Evolutionary conservation across 2,888 invertebrate genomes (phyloP), one percentile per base, ranked within the genome.

Genomic region (Morpho achilles): DNA sequence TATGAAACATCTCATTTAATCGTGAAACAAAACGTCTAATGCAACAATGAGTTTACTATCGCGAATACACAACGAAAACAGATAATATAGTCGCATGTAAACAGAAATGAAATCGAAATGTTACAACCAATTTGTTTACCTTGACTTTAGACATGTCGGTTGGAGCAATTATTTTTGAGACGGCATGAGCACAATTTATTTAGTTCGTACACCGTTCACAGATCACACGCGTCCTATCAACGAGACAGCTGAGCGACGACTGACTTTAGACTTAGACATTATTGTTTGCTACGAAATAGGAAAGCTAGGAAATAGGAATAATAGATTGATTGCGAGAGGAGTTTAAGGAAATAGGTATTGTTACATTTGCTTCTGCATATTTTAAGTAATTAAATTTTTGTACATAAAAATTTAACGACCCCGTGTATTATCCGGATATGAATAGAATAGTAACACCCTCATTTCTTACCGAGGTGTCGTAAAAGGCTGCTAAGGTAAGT

Each of bases 71-170:
- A 32, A 32, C 32, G 32, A 32, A 32, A 32, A 32, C 32, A 32
- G 32, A 32, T 32, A 32, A 32, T 16, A 16, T 32, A 32, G 32
- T 32, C 32, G 58, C 54, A 53, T 39, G 59, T 40, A 59, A 61
- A 60, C 46, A 60, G 7, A 60, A 64, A 63, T 50, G 62, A 48
- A 65, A 58, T 51, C 60, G 60, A 65, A 63, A 65, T 56, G 43
- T 40, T 42, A 66, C 61, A 73, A 70, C 65, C 70, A 77, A 77
- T 73, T 69, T 65, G 67, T 65, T 80, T 83, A 84, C 84, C 84
- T 84, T 84, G 80, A 83, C 73, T 82, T 83, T 84, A 69, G 84
- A 82, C 84, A 84, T 84, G 77, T 69, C 74, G 80, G 66, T 67
- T 67, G 68, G 50, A 56, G 60, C 68, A 68, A 69, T 71, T 68